phyloP scores from a whole-genome alignment of 2,888 invertebrate genomes.

The Trisateles emortualis region DNA sequence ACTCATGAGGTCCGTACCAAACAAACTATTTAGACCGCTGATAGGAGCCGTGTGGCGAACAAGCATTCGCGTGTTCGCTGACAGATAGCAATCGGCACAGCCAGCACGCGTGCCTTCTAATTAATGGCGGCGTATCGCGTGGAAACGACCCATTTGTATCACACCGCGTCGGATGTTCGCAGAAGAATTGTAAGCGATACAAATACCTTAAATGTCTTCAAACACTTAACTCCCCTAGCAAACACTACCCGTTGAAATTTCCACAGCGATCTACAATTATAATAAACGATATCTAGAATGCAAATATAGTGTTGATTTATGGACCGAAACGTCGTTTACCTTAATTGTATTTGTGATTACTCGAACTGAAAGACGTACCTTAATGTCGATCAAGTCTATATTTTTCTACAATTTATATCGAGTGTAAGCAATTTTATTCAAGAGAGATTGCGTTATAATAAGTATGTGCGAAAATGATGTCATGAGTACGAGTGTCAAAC shows the following conservation, averaged over 20 bases:
- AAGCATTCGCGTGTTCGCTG: constrained; percentile 77
- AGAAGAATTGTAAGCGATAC: constrained; percentile 83
- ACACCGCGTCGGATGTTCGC: constrained; percentile 77
- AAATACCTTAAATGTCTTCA: constrained; percentile 81
- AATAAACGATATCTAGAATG: constrained; percentile 73
- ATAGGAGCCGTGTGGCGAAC: constrained; percentile 48
- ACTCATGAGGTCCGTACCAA: constrained; percentile 7
- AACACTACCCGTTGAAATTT: constrained; percentile 60
- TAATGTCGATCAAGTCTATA: too few species aligned
- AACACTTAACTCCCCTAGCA: constrained; percentile 67
- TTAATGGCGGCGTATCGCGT: constrained; percentile 81
- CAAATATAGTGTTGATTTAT: constrained; percentile 57
- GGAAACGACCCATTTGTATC: constrained; percentile 79
- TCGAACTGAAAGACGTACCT: not conserved
- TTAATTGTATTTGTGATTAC: constrained; percentile 31
- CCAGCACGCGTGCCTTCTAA: constrained; percentile 77
- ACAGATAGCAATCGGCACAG: constrained; percentile 77
- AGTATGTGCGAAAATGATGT: too few species aligned
- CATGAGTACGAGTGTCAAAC: too few species aligned
- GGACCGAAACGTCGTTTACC: constrained; percentile 41
- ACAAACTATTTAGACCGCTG: constrained; percentile 33
- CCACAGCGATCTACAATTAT: constrained; percentile 73
- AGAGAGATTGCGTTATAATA: too few species aligned
- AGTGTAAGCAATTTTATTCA: too few species aligned
- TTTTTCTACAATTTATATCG: too few species aligned